These are phyloP conservation scores for Taeniopygia guttata DNA, from an alignment of 2,797 vertebrate genomes.

Conservation along the genomic window DNA sequence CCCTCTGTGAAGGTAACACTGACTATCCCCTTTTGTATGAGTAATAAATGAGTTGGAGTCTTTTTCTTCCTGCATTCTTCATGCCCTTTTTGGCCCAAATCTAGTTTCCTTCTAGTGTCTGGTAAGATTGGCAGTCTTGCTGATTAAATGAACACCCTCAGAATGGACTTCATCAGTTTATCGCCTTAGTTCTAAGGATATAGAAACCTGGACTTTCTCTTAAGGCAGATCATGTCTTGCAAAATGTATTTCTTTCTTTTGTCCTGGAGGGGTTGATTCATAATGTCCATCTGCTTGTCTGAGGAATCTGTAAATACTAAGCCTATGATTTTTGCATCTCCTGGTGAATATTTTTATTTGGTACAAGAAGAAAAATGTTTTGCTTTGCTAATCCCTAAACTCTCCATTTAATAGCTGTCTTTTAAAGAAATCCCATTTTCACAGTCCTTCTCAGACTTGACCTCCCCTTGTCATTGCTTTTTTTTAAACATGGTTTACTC, in stretches of 20 bases:
- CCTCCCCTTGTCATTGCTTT: background rate
- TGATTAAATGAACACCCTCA: background rate
- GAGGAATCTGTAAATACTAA: background rate
- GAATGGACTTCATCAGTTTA: background rate
- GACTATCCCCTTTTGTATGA: background rate
- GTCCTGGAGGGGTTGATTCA: background rate
- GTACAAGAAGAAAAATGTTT: background rate
- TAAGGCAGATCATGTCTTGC: background rate
- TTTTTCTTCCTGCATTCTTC: background rate
- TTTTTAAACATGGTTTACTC: background rate
- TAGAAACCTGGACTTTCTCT: background rate
- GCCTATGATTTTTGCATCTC: background rate
- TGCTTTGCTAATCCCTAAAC: background rate
- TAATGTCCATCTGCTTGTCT: background rate
- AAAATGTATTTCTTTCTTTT: background rate
- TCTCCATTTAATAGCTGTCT: background rate
- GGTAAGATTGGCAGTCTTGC: background rate
- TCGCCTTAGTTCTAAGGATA: background rate
- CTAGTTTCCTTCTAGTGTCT: background rate
- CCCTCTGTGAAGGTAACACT: background rate
- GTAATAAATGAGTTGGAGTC: background rate
- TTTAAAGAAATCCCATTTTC: background rate
- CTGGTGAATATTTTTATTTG: background rate
- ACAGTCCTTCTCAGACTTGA: background rate
- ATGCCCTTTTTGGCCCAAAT: background rate